Evolutionary conservation across 23 tunicate species (phyloP), one percentile per base, ranked within the genome.

Genomic region (Ciona savignyi): DNA sequence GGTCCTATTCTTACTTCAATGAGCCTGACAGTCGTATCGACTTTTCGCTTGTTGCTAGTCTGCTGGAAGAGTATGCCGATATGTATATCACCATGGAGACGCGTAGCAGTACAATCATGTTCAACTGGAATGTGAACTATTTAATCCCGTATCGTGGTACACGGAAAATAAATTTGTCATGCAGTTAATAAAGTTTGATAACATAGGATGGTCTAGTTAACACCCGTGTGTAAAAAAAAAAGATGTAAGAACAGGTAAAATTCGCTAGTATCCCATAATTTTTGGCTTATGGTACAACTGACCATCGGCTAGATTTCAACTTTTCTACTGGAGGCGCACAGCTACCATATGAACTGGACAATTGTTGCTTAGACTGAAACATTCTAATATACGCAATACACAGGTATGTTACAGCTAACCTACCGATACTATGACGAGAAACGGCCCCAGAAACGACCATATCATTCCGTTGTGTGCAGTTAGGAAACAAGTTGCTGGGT

Each of bases 371-470:
- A n/a, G n/a, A n/a, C n/a, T n/a, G n/a, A n/a, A n/a, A n/a, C n/a
- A n/a, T n/a, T n/a, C n/a, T 64, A 64, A 64, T 25, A 64, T 25
- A 6, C 20, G 68, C 20, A 25, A 25, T 64, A 64, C 9, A 25
- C 28, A 6, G 29, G 9, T 4, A 20, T 20, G 27, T 15, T 4
- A 68, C 23, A 26, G 23, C 4, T 19, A 19, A 83, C 88, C 80
- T 65, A 91, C 97, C 29, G 62, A 42, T 71, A 81, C 76, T 27
- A 91, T 72, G 25, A 65, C 35, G 21, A 84, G 29, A 3, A 66
- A 86, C 9, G 97, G 97, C 2, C 90, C 97, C 32, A 81, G 32
- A 35, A 80, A 91, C 9, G 86, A 25, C 97, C 97, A 91, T 19
- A 79, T 79, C 80, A 91, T 80, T 27, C 84, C 79, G 62, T 71